A percentile compares a stretch with the other conserved stretches of the same genome.
These are phyloP conservation scores for Ophion slaviceki DNA, from an alignment of 2,888 invertebrate genomes.

Conservation along the genomic window DNA sequence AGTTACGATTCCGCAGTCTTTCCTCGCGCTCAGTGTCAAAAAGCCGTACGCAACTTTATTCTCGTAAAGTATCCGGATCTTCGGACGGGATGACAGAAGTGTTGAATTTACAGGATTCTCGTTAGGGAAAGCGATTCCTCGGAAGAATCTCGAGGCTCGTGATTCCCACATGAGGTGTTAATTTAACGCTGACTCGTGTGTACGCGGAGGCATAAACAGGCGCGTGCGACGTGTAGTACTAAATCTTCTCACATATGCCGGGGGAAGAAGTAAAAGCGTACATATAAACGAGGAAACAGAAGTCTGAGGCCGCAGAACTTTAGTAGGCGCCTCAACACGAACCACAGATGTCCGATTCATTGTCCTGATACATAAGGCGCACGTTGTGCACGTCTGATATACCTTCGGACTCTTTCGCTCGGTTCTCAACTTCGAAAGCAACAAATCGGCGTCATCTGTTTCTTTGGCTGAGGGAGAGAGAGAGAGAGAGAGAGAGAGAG, in stretches of 20 bases:
- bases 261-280: constrained; percentile 3
- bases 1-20: neutral
- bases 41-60: neutral
- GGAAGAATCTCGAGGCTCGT: constrained; percentile 17
- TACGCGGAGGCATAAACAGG: neutral
- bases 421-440: constrained; percentile 39
- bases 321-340: constrained; percentile 32
- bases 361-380: constrained; percentile 49
- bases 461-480: neutral
- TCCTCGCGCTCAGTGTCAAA: neutral
- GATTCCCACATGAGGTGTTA: constrained; percentile 57
- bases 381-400: constrained; percentile 32
- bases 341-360: constrained; percentile 68
- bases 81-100: neutral
- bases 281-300: constrained; percentile 22
- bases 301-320: constrained; percentile 55
- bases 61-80: neutral
- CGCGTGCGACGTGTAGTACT: constrained; percentile 22
- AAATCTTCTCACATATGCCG: constrained; percentile 56
- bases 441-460: constrained; percentile 69
- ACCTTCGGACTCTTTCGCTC: constrained; percentile 47
- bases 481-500: too few relatives aligned
- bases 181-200: constrained; percentile 64
- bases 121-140: constrained; percentile 12
- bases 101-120: constrained; percentile 34